A percentile compares a stretch with the other conserved stretches of the same genome.
phyloP scores from a whole-genome alignment of 2,113 vertebrate genomes.

The Macquaria ambigua region DNA sequence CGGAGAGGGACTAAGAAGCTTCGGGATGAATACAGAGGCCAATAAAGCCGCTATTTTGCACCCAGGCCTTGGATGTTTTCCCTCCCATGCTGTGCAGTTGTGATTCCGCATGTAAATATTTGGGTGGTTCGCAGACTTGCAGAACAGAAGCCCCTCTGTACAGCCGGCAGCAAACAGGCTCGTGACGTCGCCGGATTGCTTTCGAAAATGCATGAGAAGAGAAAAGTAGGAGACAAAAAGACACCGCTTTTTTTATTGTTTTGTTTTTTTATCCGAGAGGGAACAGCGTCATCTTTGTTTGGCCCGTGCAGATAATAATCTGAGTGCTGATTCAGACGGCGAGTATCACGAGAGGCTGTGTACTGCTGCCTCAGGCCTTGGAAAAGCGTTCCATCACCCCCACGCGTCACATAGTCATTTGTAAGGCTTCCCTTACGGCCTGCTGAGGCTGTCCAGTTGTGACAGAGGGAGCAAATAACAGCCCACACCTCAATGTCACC shows the following conservation, averaged over 20 bases:
- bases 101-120: slow-evolving; percentile 79
- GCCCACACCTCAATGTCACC: slow-evolving; percentile 63
- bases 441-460: slow-evolving; percentile 35
- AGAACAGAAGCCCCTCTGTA: slow-evolving; percentile 76
- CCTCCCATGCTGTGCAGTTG: slow-evolving; percentile 72
- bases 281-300: slow-evolving; percentile 69
- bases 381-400: slow-evolving; percentile 52
- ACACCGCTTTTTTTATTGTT: background rate
- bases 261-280: background rate
- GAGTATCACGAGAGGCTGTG: slow-evolving; percentile 43
- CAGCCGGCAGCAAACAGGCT: slow-evolving; percentile 47
- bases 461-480: slow-evolving; percentile 51
- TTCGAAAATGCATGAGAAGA: slow-evolving; percentile 52
- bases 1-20: slow-evolving; percentile 40
- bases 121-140: slow-evolving; percentile 47
- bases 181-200: slow-evolving; percentile 45
- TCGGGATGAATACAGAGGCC: slow-evolving; percentile 54
- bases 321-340: slow-evolving; percentile 43
- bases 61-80: slow-evolving; percentile 53
- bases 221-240: slow-evolving; percentile 40
- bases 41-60: slow-evolving; percentile 56
- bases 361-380: slow-evolving; percentile 54
- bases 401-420: slow-evolving; percentile 40
- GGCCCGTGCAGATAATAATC: slow-evolving; percentile 52
- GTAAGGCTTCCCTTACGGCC: slow-evolving; percentile 40